Evolutionary conservation across 2,888 invertebrate species (phyloP), one percentile per base, ranked within the genome.

Genomic region (Oscheius myriophilus): DNA sequence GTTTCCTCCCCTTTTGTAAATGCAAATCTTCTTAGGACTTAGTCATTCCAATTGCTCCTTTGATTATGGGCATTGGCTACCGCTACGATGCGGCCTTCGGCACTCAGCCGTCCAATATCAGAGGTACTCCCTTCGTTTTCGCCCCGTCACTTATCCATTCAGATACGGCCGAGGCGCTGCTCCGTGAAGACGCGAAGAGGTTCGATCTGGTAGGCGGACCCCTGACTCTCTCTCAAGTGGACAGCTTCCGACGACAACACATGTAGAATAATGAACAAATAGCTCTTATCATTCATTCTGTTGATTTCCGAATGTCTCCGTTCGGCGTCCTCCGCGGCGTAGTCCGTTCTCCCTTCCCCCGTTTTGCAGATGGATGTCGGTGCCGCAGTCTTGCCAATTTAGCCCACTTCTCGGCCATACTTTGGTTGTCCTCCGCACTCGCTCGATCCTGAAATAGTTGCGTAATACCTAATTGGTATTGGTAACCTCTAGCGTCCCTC

Each of bases 21-120:
- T n/a, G n/a, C 39, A 51, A 23, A 26, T 42, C 62, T 49, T 64
- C 51, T 52, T 26, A 75, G 75, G 79, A 79, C 45, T 41, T 79
- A 12, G 72, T 81, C 42, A 67, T 83, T 25, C 82, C 82, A 9
- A 70, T 80, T 26, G 79, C 76, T n/a, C 81, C 81, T 16, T 55
- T 83, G 9, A 71, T 80, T 25, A 80, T 82, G 78, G 75, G 72
- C 51, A 64, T 71, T 25, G 80, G 78, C 14, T 80, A 79, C 57
- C 72, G 76, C 23, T 81, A 81, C 67, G 79, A 81, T 52, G 67
- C 68, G 25, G 75, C 78, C 18, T 72, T 67, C 54, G 80, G 79
- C 11, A 72, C 72, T 1, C 71, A 74, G 21, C 64, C 61, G 11
- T 54, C 70, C 26, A 53, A 54, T 23, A 70, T 79, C 42, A 58